These are phyloP conservation scores for Serrognathus titanus DNA, from an alignment of 2,888 invertebrate genomes.

Conservation along the genomic window DNA sequence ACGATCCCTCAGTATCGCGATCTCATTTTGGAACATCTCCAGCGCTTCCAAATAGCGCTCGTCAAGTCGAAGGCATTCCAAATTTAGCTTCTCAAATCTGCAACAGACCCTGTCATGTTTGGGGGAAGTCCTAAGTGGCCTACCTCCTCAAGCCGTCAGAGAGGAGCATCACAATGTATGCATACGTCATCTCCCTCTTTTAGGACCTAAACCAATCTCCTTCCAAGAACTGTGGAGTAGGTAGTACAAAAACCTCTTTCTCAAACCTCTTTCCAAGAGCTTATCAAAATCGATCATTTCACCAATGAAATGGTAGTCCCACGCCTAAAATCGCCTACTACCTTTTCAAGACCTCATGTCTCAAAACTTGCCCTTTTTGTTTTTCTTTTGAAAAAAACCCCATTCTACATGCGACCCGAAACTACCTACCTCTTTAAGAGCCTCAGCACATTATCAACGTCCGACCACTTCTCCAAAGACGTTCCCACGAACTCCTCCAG, in stretches of 20 bases:
- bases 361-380: neutral
- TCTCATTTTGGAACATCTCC: constrained; percentile 63
- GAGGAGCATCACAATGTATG: too few species aligned
- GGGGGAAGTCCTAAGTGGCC: neutral
- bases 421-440: constrained; percentile 40
- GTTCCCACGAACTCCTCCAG: constrained; percentile 69
- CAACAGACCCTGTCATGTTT: constrained; percentile 6
- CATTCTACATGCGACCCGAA: too few species aligned
- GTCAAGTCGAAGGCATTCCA: constrained; percentile 70
- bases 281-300: too few species aligned
- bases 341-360: neutral
- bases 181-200: too few species aligned
- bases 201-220: too few species aligned
- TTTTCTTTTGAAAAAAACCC: too few species aligned
- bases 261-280: too few species aligned
- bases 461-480: constrained; percentile 43
- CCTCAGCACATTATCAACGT: constrained; percentile 44
- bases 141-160: neutral
- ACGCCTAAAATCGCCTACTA: too few species aligned
- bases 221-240: too few species aligned
- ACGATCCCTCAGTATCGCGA: constrained; percentile 66
- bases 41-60: constrained; percentile 71
- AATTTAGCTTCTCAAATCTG: constrained; percentile 71
- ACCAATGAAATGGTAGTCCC: too few species aligned
- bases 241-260: too few species aligned